phyloP scores from a whole-genome alignment of 2,797 vertebrate species.

The Ctenosaura bakeri region DNA sequence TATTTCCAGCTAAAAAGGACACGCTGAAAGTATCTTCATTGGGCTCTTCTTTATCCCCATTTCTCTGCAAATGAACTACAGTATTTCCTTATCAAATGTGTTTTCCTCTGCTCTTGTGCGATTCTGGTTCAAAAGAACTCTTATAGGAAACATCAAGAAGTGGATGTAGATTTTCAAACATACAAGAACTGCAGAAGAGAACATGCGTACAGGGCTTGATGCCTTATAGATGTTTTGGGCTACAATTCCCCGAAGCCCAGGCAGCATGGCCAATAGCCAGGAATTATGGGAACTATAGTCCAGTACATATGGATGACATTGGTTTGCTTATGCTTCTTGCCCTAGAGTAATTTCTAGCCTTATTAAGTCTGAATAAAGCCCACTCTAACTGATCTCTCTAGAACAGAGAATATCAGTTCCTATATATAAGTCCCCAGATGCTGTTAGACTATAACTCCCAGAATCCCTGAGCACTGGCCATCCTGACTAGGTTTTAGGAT shows the following conservation, averaged over 20 bases:
- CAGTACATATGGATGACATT: neutral
- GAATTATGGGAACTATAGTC: neutral
- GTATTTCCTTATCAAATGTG: neutral
- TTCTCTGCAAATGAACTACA: neutral
- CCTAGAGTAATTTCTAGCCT: neutral
- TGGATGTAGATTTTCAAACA: slow-evolving; percentile 6
- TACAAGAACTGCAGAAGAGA: neutral
- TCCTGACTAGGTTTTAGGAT: no score
- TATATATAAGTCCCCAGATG: no score
- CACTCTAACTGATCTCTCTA: neutral
- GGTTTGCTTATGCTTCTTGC: neutral
- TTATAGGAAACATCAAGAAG: neutral
- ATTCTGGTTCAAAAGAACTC: neutral
- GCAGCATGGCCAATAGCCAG: neutral
- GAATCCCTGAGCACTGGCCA: no score
- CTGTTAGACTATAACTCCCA: no score
- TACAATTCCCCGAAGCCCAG: neutral
- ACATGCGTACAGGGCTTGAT: neutral
- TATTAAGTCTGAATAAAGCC: neutral
- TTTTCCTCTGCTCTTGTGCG: neutral
- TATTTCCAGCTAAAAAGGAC: neutral
- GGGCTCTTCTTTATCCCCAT: neutral
- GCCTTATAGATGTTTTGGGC: neutral
- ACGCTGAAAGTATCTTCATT: neutral
- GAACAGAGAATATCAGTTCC: no score